Evolutionary conservation across 2,113 vertebrate species (phyloP), one percentile per base, ranked within the genome.

Genomic region (Caranx ignobilis): DNA sequence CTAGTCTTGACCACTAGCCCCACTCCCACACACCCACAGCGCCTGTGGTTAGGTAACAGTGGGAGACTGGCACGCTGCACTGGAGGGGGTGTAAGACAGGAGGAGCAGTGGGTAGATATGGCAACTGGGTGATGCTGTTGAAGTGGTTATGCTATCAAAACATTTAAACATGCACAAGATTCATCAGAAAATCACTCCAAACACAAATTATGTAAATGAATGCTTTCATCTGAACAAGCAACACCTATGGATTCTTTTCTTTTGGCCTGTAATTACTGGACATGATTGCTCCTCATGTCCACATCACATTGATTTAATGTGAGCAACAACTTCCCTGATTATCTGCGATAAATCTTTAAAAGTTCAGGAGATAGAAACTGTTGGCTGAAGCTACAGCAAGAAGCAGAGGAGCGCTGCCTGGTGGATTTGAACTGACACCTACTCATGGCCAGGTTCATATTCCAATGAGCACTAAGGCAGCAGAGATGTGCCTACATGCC

Each of bases 381-480:
- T 60, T 86, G 68, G 47, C 65, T n/a, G 55, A 35, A 21, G n/a
- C 62, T 78, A 54, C 69, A 85, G 72, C 48, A 69, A 85, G 75
- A 84, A 83, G 74, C 41, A 50, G 67, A 85, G n/a, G 75, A 88
- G 61, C n/a, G 32, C 71, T 85, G 85, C 85, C 68, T 86, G 79
- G 56, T 90, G 83, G 82, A 85, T 89, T 87, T 92, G 91, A 92
- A 91, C 93, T 47, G 77, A 93, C 90, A 87, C 92, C 91, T 88
- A 93, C 91, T 91, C 90, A 85, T 56, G 87, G 85, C 78, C 88
- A 76, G 82, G 91, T 92, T 93, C 89, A 89, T 84, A 89, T 92
- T 94, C 89, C 93, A 93, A 82, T 89, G 89, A 91, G 85, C 89
- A 88, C 87, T 73, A 83, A 90, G 87, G 92, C 89, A 92, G 84